Percentiles rank a stretch among this genome's conserved stretches.
phyloP scores from a whole-genome alignment of 2,888 invertebrate species.

The Chloroclysta siterata region DNA sequence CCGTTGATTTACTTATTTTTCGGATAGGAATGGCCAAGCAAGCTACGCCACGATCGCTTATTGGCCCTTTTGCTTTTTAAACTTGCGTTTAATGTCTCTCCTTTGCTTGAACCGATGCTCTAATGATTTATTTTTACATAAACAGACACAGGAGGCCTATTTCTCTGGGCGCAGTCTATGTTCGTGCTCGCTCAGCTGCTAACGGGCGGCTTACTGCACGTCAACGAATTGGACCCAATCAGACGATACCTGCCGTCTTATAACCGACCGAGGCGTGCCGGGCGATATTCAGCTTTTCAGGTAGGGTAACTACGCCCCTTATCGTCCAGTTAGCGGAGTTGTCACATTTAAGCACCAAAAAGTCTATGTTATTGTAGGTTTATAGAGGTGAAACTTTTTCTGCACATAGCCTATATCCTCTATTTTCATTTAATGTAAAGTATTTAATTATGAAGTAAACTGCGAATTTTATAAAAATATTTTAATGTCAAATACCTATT shows the following conservation, averaged over 20 bases:
- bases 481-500: too few species aligned
- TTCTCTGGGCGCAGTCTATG: conserved; percentile 98
- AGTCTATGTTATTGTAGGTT: too few species aligned
- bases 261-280: conserved; percentile 95
- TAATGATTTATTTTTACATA: conserved; percentile 7
- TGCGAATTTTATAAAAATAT: too few species aligned
- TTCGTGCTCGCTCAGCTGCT: conserved; percentile 97
- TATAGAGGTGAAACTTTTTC: too few species aligned
- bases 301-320: too few species aligned
- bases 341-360: too few species aligned
- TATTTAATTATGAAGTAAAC: too few species aligned
- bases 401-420: too few species aligned
- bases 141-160: conserved; percentile 86
- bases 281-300: conserved; percentile 99
- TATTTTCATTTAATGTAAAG: too few species aligned
- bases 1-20: background rate
- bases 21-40: background rate
- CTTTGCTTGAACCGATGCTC: background rate
- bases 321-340: too few species aligned
- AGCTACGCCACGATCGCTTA: background rate
- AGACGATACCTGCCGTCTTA: conserved; percentile 97
- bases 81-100: background rate
- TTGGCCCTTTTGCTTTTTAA: background rate
- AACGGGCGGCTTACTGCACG: conserved; percentile 94
- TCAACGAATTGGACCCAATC: conserved; percentile 98